Percentiles rank a stretch among this genome's conserved stretches.
phyloP scores from a whole-genome alignment of 2,797 vertebrate species.

The Psittacula echo region DNA sequence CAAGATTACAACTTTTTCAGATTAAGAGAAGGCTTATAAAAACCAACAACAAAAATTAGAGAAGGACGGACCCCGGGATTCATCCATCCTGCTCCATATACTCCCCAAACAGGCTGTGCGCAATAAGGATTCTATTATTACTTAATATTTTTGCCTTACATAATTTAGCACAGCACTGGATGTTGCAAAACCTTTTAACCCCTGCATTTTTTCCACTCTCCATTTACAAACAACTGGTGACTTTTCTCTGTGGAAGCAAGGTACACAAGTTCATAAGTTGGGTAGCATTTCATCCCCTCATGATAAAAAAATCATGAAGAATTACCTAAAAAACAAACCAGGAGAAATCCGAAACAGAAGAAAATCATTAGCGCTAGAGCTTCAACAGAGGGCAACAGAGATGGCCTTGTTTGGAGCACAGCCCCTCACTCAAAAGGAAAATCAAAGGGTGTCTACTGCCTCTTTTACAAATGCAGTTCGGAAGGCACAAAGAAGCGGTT shows the following conservation, averaged over 20 bases:
- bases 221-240: background rate
- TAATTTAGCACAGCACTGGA: conserved; percentile 42
- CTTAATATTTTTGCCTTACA: conserved; percentile 54
- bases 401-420: background rate
- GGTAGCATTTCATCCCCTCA: background rate
- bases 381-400: background rate
- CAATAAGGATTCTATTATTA: conserved; percentile 46
- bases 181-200: conserved; percentile 25
- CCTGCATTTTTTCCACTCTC: background rate
- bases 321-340: background rate
- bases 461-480: background rate
- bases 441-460: background rate
- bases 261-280: conserved; percentile 9
- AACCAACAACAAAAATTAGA: background rate
- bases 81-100: background rate
- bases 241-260: conserved; percentile 34
- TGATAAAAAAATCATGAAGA: background rate
- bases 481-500: background rate
- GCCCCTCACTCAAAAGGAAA: background rate
- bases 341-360: background rate
- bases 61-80: background rate
- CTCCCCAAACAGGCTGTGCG: conserved; percentile 15
- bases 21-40: background rate
- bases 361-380: background rate
- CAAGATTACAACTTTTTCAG: background rate